These are phyloP conservation scores for Cyprinodon variegatus DNA, from an alignment of 2,113 vertebrate species.

Conservation along the genomic window DNA sequence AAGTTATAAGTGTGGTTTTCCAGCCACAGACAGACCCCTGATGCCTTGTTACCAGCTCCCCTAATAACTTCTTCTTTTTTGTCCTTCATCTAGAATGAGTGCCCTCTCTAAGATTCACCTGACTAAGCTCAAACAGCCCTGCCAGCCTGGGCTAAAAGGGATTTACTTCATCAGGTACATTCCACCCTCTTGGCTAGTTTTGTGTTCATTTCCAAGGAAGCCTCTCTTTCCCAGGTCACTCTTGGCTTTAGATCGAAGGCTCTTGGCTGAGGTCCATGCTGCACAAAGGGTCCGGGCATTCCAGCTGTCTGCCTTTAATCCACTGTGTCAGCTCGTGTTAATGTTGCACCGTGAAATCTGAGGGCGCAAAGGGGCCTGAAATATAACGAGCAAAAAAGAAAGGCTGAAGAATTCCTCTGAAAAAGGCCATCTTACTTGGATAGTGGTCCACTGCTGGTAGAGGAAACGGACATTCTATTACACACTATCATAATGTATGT, in stretches of 20 bases:
- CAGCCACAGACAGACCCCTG: too few relatives aligned
- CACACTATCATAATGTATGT: conserved; percentile 15
- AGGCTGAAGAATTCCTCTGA: conserved; percentile 90
- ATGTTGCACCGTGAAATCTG: conserved; percentile 94
- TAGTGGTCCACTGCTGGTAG: conserved; percentile 79
- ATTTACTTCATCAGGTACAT: conserved; percentile 70
- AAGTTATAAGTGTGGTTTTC: too few relatives aligned
- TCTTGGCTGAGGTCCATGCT: conserved; percentile 92
- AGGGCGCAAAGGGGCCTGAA: conserved; percentile 52
- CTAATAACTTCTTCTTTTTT: too few relatives aligned
- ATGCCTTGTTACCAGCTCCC: too few relatives aligned
- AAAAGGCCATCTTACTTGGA: conserved; percentile 78
- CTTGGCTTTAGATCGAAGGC: conserved; percentile 89
- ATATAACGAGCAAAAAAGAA: conserved; percentile 87
- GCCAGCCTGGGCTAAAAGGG: conserved; percentile 7
- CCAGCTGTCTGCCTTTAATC: conserved; percentile 99
- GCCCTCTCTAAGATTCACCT: too few relatives aligned
- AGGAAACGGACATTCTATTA: conserved; percentile 74
- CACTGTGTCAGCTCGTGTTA: conserved; percentile 99
- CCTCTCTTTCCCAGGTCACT: conserved; percentile 94
- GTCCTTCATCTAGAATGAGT: too few relatives aligned
- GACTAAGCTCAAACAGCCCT: too few relatives aligned
- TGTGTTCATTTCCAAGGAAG: conserved; percentile 85
- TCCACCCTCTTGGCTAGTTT: conserved; percentile 72
- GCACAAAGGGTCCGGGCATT: conserved; percentile 97